phyloP scores from a whole-genome alignment of 1,140 invertebrate genomes.

The Bathynomus jamesi region DNA sequence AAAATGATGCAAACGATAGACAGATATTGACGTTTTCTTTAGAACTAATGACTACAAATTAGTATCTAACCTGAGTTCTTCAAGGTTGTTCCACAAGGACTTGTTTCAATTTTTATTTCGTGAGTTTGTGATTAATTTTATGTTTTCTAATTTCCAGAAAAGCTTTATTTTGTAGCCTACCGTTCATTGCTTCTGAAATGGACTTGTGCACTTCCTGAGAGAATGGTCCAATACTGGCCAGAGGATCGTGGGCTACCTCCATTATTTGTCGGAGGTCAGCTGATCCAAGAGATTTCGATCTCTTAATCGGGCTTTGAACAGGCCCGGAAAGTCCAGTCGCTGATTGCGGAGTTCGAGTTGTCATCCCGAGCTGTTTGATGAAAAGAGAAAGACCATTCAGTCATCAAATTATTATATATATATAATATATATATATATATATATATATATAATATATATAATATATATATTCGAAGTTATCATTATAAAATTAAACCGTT shows the following conservation, averaged over 20 bases:
- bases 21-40: no score
- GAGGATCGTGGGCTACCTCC: neutral
- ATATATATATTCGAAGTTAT: no score
- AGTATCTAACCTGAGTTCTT: no score
- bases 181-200: neutral
- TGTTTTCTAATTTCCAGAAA: no score
- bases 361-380: neutral
- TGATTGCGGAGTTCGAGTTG: constrained; percentile 3
- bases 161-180: no score
- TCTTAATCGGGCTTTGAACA: constrained; percentile 48
- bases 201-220: constrained; percentile 1
- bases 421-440: constrained; percentile 58
- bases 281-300: constrained; percentile 70
- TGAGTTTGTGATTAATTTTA: no score
- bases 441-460: no score
- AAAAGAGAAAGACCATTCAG: neutral
- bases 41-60: no score
- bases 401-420: neutral
- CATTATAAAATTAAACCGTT: no score
- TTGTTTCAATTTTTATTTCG: no score
- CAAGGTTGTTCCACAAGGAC: no score
- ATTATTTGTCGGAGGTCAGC: constrained; percentile 27
- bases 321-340: constrained; percentile 2
- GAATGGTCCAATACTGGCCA: neutral
- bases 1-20: no score